phyloP scores from a whole-genome alignment of 2,113 vertebrate genomes.

The Lophotis ruficrista region DNA sequence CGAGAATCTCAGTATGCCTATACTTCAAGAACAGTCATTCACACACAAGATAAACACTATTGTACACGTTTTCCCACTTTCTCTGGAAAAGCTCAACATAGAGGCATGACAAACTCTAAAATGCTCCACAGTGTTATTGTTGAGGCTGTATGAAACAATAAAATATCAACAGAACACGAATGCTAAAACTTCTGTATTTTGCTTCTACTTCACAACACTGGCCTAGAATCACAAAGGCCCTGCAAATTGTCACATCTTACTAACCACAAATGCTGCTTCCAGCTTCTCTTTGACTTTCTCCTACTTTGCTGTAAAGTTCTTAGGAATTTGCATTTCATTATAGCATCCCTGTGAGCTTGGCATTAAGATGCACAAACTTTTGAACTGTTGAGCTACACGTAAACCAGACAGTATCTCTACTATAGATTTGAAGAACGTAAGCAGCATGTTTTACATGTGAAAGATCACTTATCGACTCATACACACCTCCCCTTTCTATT shows the following conservation, averaged over 20 bases:
- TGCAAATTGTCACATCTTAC: background rate
- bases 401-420: background rate
- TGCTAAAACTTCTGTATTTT: background rate
- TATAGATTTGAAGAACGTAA: background rate
- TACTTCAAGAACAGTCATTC: slow-evolving; percentile 30
- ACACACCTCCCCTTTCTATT: slow-evolving; percentile 19
- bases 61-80: slow-evolving; percentile 28
- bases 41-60: background rate
- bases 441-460: slow-evolving; percentile 20
- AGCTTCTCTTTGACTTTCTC: background rate
- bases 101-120: background rate
- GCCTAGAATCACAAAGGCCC: background rate
- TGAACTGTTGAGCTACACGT: background rate
- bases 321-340: background rate
- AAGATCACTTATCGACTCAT: slow-evolving; percentile 23
- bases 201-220: background rate
- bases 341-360: background rate
- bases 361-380: slow-evolving; percentile 18
- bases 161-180: background rate
- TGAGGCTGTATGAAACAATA: background rate
- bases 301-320: background rate
- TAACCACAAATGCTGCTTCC: background rate
- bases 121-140: background rate
- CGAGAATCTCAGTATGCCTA: background rate
- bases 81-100: background rate